Conservation (phyloP, 2,113 vertebrate species). For the Tetraodon nigroviridis region DNA sequence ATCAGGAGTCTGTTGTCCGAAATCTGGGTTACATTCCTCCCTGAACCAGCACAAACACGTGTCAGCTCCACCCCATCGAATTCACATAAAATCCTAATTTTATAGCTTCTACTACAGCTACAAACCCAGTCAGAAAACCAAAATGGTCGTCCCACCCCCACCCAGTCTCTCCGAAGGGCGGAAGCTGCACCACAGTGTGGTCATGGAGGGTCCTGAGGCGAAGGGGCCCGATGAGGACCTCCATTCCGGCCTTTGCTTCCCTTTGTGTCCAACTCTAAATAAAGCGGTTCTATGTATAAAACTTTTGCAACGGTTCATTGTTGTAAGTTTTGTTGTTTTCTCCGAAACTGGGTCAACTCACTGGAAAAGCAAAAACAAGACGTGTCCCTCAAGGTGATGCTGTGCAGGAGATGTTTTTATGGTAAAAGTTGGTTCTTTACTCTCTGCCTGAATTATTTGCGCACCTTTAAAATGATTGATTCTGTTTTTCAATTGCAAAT, state of each 20-base stretch:
- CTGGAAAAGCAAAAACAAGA: not conserved
- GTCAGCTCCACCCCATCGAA: slow-evolving; percentile 40
- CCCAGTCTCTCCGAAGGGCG: slow-evolving; percentile 71
- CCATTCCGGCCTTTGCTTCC: slow-evolving; percentile 15
- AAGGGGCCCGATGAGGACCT: slow-evolving; percentile 10
- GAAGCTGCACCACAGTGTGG: slow-evolving; percentile 83
- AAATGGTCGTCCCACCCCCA: slow-evolving; percentile 73
- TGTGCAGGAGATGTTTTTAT: no score
- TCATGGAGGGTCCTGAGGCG: slow-evolving; percentile 59
- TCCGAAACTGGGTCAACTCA: slow-evolving; percentile 24
- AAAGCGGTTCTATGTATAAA: not conserved
- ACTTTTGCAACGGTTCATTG: slow-evolving; percentile 11
- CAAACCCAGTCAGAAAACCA: slow-evolving; percentile 78
- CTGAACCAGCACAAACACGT: slow-evolving; percentile 32
- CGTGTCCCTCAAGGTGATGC: no score
- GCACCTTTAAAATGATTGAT: no score
- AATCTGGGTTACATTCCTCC: slow-evolving; percentile 61
- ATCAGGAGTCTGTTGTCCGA: slow-evolving; percentile 45
- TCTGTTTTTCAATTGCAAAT: no score
- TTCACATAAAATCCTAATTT: slow-evolving; percentile 66
- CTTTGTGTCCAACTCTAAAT: slow-evolving; percentile 15
- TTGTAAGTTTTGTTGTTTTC: slow-evolving; percentile 21
- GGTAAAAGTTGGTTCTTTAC: no score
- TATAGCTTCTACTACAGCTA: slow-evolving; percentile 67
- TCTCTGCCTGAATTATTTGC: no score